Conservation (phyloP, 2,888 invertebrate species). For the Ernsta delagoae region DNA sequence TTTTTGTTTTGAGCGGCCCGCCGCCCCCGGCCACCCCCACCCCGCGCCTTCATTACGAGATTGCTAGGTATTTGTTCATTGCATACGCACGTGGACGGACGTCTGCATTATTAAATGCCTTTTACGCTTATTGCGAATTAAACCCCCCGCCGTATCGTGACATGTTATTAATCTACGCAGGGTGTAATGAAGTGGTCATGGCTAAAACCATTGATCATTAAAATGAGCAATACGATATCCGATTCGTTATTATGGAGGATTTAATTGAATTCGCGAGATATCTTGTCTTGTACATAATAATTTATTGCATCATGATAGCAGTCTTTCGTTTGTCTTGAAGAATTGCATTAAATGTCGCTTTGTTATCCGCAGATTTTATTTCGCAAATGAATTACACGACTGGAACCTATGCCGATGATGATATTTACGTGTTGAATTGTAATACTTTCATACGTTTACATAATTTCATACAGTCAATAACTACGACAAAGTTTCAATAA, state of each 20-base stretch:
- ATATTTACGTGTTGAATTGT: too few species aligned
- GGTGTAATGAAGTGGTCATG: constrained; percentile 50
- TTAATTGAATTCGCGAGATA: constrained; percentile 9
- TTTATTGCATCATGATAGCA: background rate
- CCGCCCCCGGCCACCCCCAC: too few species aligned
- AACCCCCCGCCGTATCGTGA: constrained; percentile 60
- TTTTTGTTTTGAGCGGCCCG: too few species aligned
- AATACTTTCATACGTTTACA: too few species aligned
- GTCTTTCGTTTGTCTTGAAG: background rate
- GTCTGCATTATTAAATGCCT: constrained; percentile 85
- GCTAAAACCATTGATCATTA: constrained; percentile 39
- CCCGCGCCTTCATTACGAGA: constrained; percentile 76
- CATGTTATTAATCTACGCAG: constrained; percentile 69
- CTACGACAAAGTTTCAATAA: too few species aligned
- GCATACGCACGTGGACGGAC: constrained; percentile 73
- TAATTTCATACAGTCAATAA: too few species aligned
- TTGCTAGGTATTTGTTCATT: constrained; percentile 79
- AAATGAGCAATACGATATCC: constrained; percentile 32
- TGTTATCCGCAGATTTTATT: too few species aligned
- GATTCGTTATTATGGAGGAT: constrained; percentile 14
- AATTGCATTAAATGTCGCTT: too few species aligned
- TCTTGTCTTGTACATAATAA: background rate
- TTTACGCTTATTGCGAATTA: constrained; percentile 83
- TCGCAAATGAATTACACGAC: too few species aligned
- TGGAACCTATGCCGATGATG: too few species aligned